Evolutionary conservation across 2,888 invertebrate genomes (phyloP), one percentile per base, ranked within the genome.

Genomic region (Hyppa rectilinea): DNA sequence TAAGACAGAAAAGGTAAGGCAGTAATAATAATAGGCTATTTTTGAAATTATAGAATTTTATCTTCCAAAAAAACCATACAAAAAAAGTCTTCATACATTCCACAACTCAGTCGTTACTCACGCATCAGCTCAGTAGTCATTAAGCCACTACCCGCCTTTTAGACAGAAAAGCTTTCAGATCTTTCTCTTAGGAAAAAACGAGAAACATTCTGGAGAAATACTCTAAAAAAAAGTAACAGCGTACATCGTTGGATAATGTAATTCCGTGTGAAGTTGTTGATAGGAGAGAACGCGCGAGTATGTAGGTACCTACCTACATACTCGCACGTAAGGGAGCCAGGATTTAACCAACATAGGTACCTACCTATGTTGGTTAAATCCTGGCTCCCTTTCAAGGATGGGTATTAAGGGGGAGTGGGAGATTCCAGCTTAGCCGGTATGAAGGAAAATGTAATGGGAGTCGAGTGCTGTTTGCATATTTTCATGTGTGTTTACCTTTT

Each of bases 201-300:
- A 71, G 67, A 60, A 45, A 58, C 40, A 20, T 58, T 75, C 60
- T 62, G 29, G 20, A 78, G 12, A 20, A 75, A 78, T 61, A 45
- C 40, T 70, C 63, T 53, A 76, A 63, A 59, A 58, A 78, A 61
- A 67, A 34, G 62, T 31, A 65, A 63, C 64, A 66, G 43, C 49
- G 60, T 63, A 59, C 55, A 71, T 55, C 59, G 71, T 69, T 78
- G 85, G 86, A 88, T 90, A 91, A 90, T 90, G 87, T 88, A 83
- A 91, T 90, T 89, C 84, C 58, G 85, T 72, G 88, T 80, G 82
- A 88, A 89, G 85, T 83, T 86, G 89, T 88, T 90, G 86, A 87
- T 87, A 85, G 82, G 81, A 87, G 78, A 78, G 81, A 85, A 83
- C 84, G 83, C 76, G 83, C 38, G 80, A 78, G 82, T 78, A 76